Conservation (phyloP, 1,140 invertebrate genomes). For the Brachionus angularis region DNA sequence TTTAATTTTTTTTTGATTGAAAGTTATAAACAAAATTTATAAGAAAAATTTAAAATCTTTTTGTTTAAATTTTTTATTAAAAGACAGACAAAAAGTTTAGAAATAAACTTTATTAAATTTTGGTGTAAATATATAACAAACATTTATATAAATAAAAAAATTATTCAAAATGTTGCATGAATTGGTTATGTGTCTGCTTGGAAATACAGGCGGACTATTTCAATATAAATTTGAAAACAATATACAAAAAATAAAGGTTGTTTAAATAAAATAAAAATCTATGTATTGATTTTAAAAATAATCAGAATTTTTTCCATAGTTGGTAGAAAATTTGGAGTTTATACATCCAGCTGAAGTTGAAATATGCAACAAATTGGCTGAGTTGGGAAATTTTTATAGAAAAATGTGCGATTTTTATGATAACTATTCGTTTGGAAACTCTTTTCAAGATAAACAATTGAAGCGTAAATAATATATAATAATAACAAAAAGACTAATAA, state of each 20-base stretch:
- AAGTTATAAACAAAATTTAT: too few relatives aligned
- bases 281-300: too few relatives aligned
- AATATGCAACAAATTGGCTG: conserved; percentile 35
- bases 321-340: conserved; percentile 41
- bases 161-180: conserved; percentile 34
- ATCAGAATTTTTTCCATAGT: not conserved
- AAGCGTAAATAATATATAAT: not conserved
- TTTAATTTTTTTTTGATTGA: too few relatives aligned
- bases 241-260: conserved; percentile 10
- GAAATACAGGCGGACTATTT: conserved; percentile 26
- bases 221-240: conserved; percentile 21
- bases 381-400: conserved; percentile 25
- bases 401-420: conserved; percentile 17
- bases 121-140: too few relatives aligned
- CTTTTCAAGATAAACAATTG: not conserved
- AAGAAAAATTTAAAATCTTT: too few relatives aligned
- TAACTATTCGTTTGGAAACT: conserved; percentile 4
- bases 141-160: too few relatives aligned
- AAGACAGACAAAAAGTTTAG: too few relatives aligned
- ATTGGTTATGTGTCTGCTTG: conserved; percentile 22
- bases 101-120: too few relatives aligned
- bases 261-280: too few relatives aligned
- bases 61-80: too few relatives aligned
- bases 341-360: conserved; percentile 42
- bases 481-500: not conserved